Conservation (phyloP, 92 coral and sea anemone species). For the Montipora capitata region DNA sequence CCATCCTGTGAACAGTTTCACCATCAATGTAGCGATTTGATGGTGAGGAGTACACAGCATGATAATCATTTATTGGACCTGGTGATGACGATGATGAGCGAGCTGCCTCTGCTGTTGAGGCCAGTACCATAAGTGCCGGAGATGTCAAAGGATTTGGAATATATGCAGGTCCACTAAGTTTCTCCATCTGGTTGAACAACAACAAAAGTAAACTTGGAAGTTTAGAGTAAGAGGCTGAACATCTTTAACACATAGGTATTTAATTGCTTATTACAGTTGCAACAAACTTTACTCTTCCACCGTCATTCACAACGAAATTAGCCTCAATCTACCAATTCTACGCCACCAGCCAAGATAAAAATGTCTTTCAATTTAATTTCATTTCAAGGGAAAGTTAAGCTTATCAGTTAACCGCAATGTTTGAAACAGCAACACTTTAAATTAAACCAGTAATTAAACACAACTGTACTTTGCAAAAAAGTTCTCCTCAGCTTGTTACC, state of each 20-base stretch:
- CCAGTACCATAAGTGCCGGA: slow-evolving; percentile 95
- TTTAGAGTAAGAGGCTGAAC: background rate
- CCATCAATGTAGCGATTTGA: slow-evolving; percentile 87
- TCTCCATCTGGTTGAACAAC: slow-evolving; percentile 78
- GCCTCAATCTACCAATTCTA: slow-evolving; percentile 12
- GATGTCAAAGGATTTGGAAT: slow-evolving; percentile 92
- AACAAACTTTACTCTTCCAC: background rate
- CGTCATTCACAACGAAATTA: slow-evolving; percentile 1
- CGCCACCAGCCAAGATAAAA: background rate
- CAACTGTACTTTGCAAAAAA: background rate
- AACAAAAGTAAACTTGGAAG: slow-evolving; percentile 2
- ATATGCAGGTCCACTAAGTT: slow-evolving; percentile 85
- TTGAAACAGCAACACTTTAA: background rate
- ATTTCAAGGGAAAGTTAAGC: slow-evolving; percentile 14
- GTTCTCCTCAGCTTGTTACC: background rate
- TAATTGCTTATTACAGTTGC: background rate
- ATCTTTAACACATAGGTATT: background rate
- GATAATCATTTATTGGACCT: slow-evolving; percentile 88
- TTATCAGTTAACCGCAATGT: slow-evolving; percentile 2
- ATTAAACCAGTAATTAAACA: slow-evolving; percentile 30
- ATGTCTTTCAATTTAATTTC: slow-evolving; percentile 29
- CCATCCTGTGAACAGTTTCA: slow-evolving; percentile 92
- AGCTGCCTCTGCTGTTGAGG: slow-evolving; percentile 96
- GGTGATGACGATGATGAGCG: slow-evolving; percentile 86
- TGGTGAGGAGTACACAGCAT: slow-evolving; percentile 87